These are phyloP conservation scores for Cirrhinus mrigala DNA, from an alignment of 2,797 vertebrate genomes.

Conservation along the genomic window DNA sequence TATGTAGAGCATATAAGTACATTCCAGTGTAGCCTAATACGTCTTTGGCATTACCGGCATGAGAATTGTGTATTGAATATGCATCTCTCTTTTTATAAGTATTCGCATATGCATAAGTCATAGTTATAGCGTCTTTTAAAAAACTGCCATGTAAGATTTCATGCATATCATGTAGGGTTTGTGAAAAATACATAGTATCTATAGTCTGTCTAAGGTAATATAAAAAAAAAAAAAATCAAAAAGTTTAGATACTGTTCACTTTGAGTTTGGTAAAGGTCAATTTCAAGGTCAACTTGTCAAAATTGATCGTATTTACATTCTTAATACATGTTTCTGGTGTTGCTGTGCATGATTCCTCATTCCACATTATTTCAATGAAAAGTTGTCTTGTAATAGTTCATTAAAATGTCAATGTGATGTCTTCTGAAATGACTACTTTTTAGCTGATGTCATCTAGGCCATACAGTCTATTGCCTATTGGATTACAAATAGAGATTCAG, in stretches of 20 bases:
- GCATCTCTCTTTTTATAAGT: constrained; percentile 26
- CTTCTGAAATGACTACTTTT: background rate
- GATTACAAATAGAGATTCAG: background rate
- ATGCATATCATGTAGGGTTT: constrained; percentile 32
- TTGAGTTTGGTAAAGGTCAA: background rate
- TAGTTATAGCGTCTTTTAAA: constrained; percentile 36
- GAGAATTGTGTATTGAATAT: constrained; percentile 40
- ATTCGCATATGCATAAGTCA: constrained; percentile 34
- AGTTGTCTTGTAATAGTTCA: background rate
- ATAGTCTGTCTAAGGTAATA: background rate
- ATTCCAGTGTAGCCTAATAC: constrained; percentile 48
- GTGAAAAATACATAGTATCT: constrained; percentile 27
- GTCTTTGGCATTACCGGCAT: constrained; percentile 31
- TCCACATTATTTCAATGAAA: background rate
- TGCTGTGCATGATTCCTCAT: background rate
- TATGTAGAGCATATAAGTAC: constrained; percentile 26
- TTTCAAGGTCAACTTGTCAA: background rate
- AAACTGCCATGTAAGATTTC: constrained; percentile 48
- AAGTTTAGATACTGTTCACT: background rate
- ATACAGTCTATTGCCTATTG: background rate
- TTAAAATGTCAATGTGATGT: background rate
- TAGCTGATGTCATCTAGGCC: background rate
- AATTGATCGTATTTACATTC: background rate
- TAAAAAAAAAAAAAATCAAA: background rate
- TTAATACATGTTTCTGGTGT: background rate